Evolutionary conservation across 2,888 invertebrate species (phyloP), one percentile per base, ranked within the genome.

Genomic region (Spatulosminthurus flaviceps): DNA sequence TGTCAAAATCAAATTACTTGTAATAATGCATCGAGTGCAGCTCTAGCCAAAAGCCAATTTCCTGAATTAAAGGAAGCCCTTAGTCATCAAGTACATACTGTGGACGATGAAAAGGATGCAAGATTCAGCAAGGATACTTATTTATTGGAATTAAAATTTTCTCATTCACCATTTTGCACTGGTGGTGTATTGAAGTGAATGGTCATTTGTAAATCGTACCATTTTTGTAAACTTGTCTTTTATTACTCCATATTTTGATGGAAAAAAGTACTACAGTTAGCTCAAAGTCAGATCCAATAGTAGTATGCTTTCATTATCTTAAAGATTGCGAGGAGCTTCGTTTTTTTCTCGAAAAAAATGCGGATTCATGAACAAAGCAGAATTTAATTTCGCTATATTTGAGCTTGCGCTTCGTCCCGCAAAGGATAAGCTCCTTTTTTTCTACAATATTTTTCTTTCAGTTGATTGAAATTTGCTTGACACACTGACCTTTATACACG

Each of bases 191-290:
- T 41, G 41, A 41, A 41, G 7, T n/a, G n/a, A n/a, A n/a, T n/a
- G n/a, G n/a, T n/a, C n/a, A n/a, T n/a, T n/a, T n/a, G n/a, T n/a
- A n/a, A n/a, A n/a, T 34, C 34, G 34, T 34, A 34, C 5, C 16
- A 11, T 26, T 67, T 67, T 26, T 67, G 67, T n/a, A 67, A 67
- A 67, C 28, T 67, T 67, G 67, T 67, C 67, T 67, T 67, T 67
- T 67, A 67, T 67, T 67, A 28, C 26, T 67, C 67, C 67, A 26
- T 67, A 19, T 64, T n/a, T 67, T 28, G 29, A 67, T 26, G 26
- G 67, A 29, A 67, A 67, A 67, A 67, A 67, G 28, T 26, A 26
- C 67, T 67, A 67, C 67, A 28, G 28, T 22, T n/a, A 21, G 13
- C 13, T 28, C 24, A 16, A 67, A 28, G 51, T 19, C 26, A 26